Percentiles rank a stretch among this genome's conserved stretches.
Evolutionary conservation across 2,797 vertebrate species (phyloP).

Genomic region (Remorina albescens): DNA sequence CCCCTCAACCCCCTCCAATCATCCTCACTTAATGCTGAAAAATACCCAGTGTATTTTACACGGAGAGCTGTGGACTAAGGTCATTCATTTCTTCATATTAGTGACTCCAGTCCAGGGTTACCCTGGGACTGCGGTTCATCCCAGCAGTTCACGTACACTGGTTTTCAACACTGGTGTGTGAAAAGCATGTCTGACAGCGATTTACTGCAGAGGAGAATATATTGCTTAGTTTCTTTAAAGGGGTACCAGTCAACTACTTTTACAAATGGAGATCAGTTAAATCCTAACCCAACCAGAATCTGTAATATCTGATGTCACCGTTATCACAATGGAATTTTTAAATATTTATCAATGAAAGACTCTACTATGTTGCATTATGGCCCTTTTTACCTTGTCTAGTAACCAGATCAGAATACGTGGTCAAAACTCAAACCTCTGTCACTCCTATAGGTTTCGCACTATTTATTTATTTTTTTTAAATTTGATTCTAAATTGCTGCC

Average conservation of each 20-base stretch:
- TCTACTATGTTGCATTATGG: neutral
- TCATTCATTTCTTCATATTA: neutral
- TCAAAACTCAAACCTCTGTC: too few relatives aligned
- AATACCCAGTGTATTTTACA: constrained; percentile 18
- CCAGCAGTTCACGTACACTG: neutral
- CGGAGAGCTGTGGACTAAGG: neutral
- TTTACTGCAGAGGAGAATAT: neutral
- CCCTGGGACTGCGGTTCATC: neutral
- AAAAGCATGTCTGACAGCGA: neutral
- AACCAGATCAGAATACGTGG: too few relatives aligned
- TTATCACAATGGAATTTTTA: too few relatives aligned
- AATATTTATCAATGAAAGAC: too few relatives aligned
- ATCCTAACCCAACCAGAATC: too few relatives aligned
- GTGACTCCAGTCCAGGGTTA: neutral
- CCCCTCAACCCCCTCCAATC: constrained; percentile 3
- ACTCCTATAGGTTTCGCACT: too few relatives aligned
- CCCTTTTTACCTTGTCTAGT: neutral
- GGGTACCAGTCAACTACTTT: neutral
- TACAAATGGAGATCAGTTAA: too few relatives aligned
- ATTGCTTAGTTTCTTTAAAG: neutral
- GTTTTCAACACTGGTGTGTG: neutral
- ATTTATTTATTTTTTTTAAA: too few relatives aligned
- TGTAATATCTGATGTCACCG: too few relatives aligned
- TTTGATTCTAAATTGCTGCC: too few relatives aligned
- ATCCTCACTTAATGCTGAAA: constrained; percentile 26